A percentile compares a stretch with the other conserved stretches of the same genome.
phyloP scores from a whole-genome alignment of 2,113 vertebrate genomes.

The Hippocampus mohnikei region DNA sequence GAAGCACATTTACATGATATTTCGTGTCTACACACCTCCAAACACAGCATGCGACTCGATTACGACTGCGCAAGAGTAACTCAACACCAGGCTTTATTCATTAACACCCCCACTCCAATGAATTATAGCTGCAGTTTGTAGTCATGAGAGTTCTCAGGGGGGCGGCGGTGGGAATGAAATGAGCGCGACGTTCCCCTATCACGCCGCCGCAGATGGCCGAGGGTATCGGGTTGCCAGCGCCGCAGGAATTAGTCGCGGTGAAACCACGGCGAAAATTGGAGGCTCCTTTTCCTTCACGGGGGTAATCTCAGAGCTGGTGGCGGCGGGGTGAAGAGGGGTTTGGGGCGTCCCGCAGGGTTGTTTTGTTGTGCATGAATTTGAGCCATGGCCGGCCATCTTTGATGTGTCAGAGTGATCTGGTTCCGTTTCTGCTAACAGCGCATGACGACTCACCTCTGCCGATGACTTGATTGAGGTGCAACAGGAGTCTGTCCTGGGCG shows the following conservation, averaged over 20 bases:
- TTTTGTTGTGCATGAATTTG: slow-evolving; percentile 30
- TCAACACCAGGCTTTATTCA: slow-evolving; percentile 40
- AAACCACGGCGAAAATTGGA: slow-evolving; percentile 59
- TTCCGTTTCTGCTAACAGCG: not conserved
- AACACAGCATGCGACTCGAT: not conserved
- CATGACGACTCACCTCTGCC: slow-evolving; percentile 83
- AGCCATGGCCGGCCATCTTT: not conserved
- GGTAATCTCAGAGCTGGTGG: slow-evolving; percentile 27
- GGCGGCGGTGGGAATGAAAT: slow-evolving; percentile 40
- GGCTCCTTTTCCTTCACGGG: slow-evolving; percentile 49
- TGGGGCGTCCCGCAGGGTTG: slow-evolving; percentile 10
- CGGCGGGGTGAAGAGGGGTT: slow-evolving; percentile 12
- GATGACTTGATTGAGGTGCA: slow-evolving; percentile 91
- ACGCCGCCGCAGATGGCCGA: slow-evolving; percentile 68
- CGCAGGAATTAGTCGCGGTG: slow-evolving; percentile 66
- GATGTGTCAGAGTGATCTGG: not conserved
- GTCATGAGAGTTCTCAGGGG: not conserved
- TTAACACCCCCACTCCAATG: slow-evolving; percentile 31
- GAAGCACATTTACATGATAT: not conserved
- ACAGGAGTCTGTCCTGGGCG: slow-evolving; percentile 84
- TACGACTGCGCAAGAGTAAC: slow-evolving; percentile 28
- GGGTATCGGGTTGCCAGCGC: slow-evolving; percentile 63
- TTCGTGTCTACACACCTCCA: not conserved
- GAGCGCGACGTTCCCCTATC: slow-evolving; percentile 59
- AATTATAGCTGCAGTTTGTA: slow-evolving; percentile 33